These are phyloP conservation scores for Solenodon paradoxus DNA, from an alignment of 2,113 vertebrate genomes.

Conservation along the genomic window DNA sequence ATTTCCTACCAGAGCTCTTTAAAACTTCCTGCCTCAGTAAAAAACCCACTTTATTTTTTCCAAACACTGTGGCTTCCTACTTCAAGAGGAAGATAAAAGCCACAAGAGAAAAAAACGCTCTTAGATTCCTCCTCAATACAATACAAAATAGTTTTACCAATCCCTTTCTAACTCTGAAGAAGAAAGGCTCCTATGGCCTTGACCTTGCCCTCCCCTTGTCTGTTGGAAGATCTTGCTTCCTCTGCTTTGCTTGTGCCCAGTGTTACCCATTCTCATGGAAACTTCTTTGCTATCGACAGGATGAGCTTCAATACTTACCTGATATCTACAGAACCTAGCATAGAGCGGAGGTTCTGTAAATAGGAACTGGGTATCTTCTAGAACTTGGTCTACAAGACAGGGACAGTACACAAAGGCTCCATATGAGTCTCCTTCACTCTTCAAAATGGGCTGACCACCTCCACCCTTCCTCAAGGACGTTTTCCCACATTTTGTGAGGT, in stretches of 20 bases:
- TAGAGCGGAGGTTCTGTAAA: neutral
- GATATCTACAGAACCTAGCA: neutral
- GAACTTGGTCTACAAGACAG: neutral
- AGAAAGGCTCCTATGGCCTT: neutral
- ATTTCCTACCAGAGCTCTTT: neutral
- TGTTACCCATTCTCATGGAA: neutral
- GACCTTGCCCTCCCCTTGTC: neutral
- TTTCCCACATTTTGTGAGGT: neutral
- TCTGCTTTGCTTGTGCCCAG: neutral
- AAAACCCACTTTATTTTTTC: neutral
- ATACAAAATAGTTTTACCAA: neutral
- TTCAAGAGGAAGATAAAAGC: neutral
- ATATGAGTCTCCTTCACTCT: neutral
- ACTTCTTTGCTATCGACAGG: neutral
- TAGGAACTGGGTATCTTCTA: neutral
- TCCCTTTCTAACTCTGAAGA: neutral
- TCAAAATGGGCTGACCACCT: neutral
- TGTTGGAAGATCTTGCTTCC: neutral
- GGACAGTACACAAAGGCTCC: neutral
- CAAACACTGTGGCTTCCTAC: neutral
- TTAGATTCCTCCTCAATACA: neutral
- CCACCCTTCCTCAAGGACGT: neutral
- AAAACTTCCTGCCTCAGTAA: neutral
- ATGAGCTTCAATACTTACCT: neutral
- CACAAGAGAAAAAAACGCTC: neutral